phyloP scores from a whole-genome alignment of 1,140 invertebrate species.

The Drosophila equinoxialis region DNA sequence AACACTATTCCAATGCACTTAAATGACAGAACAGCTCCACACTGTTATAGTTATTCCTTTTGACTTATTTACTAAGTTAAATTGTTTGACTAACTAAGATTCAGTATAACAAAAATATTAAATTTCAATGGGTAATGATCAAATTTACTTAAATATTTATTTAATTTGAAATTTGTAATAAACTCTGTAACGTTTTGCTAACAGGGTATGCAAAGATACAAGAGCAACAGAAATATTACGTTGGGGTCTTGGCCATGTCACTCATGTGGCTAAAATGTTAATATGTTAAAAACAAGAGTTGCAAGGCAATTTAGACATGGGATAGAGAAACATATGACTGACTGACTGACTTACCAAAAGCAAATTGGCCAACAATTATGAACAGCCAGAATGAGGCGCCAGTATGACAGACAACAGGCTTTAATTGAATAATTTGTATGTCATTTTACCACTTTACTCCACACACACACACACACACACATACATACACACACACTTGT shows the following conservation, averaged over 20 bases:
- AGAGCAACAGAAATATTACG: conserved; percentile 16
- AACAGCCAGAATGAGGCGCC: conserved; percentile 14
- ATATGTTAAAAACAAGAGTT: conserved; percentile 16
- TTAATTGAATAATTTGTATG: conserved; percentile 22
- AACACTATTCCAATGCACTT: too few species aligned
- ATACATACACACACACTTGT: too few species aligned
- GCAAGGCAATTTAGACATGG: conserved; percentile 32
- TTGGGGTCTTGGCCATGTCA: conserved; percentile 64
- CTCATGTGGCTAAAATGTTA: conserved; percentile 21
- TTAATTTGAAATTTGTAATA: neutral
- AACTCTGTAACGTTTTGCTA: neutral
- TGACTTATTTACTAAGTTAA: too few species aligned
- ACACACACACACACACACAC: neutral
- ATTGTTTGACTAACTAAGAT: too few species aligned
- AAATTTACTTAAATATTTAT: too few species aligned
- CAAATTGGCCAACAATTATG: conserved; percentile 20
- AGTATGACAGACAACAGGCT: conserved; percentile 11
- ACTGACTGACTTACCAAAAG: conserved; percentile 11
- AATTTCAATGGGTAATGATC: too few species aligned
- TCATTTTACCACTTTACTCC: neutral
- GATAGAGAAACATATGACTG: conserved; percentile 1
- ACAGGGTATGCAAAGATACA: conserved; percentile 6
- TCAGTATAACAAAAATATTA: too few species aligned
- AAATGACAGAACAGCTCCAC: too few species aligned
- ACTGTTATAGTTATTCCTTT: too few species aligned